Percentiles rank a stretch among this genome's conserved stretches.
phyloP scores from a whole-genome alignment of 2,113 vertebrate species.

The Enhydra lutris region DNA sequence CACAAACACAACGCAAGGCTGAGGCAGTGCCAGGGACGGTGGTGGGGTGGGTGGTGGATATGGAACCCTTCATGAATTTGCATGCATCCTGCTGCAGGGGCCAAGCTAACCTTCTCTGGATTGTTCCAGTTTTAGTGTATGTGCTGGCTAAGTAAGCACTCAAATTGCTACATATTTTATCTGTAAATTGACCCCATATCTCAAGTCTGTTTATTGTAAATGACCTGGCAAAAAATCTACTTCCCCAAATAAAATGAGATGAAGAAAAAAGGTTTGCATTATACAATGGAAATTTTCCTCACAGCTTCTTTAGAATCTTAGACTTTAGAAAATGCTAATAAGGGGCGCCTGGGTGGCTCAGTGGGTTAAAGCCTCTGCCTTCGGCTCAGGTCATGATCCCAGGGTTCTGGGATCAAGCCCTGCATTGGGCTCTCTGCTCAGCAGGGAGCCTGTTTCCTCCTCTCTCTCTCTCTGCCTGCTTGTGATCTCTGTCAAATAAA shows the following conservation, averaged over 20 bases:
- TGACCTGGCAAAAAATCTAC: not conserved
- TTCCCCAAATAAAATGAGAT: not conserved
- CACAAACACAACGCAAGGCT: not conserved
- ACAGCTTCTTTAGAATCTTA: not conserved
- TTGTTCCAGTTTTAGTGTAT: not conserved
- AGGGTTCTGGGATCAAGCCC: no score
- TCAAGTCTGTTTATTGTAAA: not conserved
- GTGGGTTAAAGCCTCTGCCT: no score
- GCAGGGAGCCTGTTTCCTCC: no score
- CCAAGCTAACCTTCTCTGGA: not conserved
- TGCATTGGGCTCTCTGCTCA: no score
- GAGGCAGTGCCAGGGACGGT: not conserved
- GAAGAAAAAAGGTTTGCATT: not conserved
- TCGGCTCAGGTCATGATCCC: no score
- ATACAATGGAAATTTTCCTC: not conserved
- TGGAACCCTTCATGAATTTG: not conserved
- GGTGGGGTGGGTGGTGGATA: not conserved
- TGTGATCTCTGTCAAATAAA: no score
- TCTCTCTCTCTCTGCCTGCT: no score
- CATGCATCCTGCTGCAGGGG: not conserved
- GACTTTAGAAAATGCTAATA: not conserved
- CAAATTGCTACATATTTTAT: not conserved
- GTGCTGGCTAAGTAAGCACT: not conserved
- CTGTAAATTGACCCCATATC: not conserved
- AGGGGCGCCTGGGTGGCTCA: no score